phyloP scores from a whole-genome alignment of 2,113 vertebrate genomes.

The Mohoua ochrocephala region DNA sequence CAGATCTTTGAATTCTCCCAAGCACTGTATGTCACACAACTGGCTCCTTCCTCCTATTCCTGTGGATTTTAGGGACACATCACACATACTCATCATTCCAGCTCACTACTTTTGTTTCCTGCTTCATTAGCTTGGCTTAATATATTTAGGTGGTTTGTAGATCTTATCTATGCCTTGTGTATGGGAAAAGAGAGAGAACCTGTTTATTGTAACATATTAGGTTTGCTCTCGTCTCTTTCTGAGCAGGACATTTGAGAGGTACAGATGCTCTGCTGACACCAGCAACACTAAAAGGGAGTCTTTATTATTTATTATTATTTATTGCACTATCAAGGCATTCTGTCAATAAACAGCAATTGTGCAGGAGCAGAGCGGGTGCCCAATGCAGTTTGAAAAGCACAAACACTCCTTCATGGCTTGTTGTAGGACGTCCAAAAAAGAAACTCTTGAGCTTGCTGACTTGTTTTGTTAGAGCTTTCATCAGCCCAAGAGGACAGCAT shows the following conservation, averaged over 20 bases:
- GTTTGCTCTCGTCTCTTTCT: neutral
- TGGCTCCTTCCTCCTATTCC: neutral
- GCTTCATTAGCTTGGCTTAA: neutral
- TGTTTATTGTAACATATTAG: neutral
- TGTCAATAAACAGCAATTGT: neutral
- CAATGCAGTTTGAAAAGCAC: neutral
- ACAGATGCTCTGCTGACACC: neutral
- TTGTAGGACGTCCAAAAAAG: neutral
- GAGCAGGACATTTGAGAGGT: neutral
- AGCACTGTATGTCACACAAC: neutral
- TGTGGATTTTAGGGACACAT: neutral
- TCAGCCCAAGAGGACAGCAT: neutral
- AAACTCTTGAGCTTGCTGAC: neutral
- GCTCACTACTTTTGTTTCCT: neutral
- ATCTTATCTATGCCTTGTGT: neutral
- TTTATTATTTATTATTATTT: neutral
- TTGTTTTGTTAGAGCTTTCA: neutral
- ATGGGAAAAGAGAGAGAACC: neutral
- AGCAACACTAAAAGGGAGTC: neutral
- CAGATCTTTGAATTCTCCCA: neutral
- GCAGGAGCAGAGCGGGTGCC: neutral
- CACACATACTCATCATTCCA: neutral
- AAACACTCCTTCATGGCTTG: neutral
- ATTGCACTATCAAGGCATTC: neutral
- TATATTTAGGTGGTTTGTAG: neutral